Evolutionary conservation across 64 coral and sea anemone species (phyloP).

Genomic region (Platygyra sinensis): DNA sequence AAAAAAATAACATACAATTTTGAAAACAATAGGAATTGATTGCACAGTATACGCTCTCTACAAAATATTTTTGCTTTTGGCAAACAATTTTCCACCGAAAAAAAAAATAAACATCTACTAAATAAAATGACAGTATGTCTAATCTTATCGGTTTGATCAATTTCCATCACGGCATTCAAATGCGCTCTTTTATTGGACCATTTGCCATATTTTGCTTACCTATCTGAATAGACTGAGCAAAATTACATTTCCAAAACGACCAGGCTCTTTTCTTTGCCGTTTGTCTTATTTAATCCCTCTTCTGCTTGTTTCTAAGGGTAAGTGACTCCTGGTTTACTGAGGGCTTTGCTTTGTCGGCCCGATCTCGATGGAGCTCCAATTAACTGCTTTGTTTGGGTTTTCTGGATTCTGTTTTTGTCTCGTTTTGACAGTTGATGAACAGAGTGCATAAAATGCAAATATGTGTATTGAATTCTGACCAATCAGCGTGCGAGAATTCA

Average conservation of each 20-base stretch:
- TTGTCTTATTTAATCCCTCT: neutral
- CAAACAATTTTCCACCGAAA: too few species aligned
- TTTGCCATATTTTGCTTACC: too few species aligned
- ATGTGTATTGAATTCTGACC: conserved; percentile 28
- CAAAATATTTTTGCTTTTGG: too few species aligned
- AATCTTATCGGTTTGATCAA: too few species aligned
- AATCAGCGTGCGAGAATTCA: conserved; percentile 78
- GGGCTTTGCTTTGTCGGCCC: neutral
- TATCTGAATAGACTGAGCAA: neutral
- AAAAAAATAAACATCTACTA: too few species aligned
- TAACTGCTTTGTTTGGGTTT: conserved; percentile 14
- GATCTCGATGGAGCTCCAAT: neutral
- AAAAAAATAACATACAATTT: too few species aligned
- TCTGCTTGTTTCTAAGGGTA: too few species aligned
- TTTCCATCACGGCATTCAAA: too few species aligned
- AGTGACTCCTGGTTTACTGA: neutral
- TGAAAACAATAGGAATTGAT: too few species aligned
- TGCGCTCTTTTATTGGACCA: too few species aligned
- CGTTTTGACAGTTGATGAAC: conserved; percentile 28
- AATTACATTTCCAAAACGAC: conserved; percentile 10
- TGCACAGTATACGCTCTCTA: too few species aligned
- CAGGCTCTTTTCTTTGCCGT: neutral
- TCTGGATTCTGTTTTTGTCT: conserved; percentile 24
- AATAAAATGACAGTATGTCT: too few species aligned
- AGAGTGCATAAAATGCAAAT: conserved; percentile 60